Evolutionary conservation across 2,113 vertebrate genomes (phyloP).

Genomic region (Carlito syrichta): DNA sequence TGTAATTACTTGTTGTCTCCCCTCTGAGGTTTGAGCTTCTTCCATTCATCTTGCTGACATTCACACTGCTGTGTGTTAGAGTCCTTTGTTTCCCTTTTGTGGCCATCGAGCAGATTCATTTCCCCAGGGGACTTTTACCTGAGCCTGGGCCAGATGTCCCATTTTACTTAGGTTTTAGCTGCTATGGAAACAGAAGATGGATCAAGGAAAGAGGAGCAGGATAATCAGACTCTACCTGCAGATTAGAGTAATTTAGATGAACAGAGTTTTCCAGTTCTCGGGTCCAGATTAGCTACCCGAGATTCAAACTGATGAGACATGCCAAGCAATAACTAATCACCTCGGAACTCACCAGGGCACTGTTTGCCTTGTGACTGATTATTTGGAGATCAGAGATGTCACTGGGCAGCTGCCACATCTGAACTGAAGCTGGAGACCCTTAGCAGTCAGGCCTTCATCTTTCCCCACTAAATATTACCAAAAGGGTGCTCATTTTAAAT

Average conservation of each 20-base stretch:
- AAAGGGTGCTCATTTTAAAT: constrained; percentile 28
- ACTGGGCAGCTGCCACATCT: neutral
- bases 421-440: constrained; percentile 31
- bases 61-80: neutral
- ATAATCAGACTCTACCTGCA: constrained; percentile 83
- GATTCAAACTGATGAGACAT: constrained; percentile 62
- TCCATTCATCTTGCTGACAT: neutral
- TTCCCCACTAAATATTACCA: constrained; percentile 9
- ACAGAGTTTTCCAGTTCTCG: constrained; percentile 75
- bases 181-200: constrained; percentile 87
- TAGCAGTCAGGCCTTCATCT: constrained; percentile 15
- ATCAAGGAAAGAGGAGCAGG: constrained; percentile 77
- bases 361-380: constrained; percentile 19
- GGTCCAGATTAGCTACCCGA: constrained; percentile 72
- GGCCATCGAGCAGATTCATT: constrained; percentile 65
- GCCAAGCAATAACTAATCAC: constrained; percentile 66
- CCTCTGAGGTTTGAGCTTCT: neutral
- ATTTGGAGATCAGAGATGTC: constrained; percentile 56
- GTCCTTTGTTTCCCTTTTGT: constrained; percentile 36
- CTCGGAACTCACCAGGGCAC: neutral
- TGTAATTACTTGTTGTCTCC: neutral
- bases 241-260: constrained; percentile 81
- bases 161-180: constrained; percentile 83
- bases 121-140: constrained; percentile 76
- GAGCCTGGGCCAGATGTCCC: constrained; percentile 79